Percentiles rank a stretch among this genome's conserved stretches.
Conservation (phyloP, 2,113 vertebrate species). For the Antigone vipio region DNA sequence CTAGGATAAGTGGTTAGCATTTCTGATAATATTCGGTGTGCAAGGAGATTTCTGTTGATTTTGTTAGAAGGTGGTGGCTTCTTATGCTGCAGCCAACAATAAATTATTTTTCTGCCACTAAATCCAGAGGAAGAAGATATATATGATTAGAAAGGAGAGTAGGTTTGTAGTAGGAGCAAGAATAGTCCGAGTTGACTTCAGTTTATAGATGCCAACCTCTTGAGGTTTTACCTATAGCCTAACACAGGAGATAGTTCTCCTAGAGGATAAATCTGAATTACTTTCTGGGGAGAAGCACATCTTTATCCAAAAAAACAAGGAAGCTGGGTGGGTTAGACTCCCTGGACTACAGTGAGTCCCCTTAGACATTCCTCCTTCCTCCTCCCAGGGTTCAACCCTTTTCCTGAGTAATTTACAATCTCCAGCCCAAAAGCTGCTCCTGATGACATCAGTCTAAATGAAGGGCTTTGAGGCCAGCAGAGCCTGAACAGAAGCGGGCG, state of each 20-base stretch:
- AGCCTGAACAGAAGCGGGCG: rapidly evolving
- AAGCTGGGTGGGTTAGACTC: neutral
- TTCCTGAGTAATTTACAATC: neutral
- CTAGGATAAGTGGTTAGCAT: neutral
- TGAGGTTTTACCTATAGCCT: neutral
- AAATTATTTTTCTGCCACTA: neutral
- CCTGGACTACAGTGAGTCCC: neutral
- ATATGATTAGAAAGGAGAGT: neutral
- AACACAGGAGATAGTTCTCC: neutral
- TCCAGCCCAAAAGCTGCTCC: neutral
- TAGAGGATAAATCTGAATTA: neutral
- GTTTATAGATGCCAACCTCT: neutral
- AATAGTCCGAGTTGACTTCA: neutral
- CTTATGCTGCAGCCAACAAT: neutral
- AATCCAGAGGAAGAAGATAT: neutral
- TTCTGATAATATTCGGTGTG: neutral
- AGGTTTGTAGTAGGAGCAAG: neutral
- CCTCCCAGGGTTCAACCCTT: neutral
- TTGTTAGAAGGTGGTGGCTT: neutral
- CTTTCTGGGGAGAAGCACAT: too few species aligned
- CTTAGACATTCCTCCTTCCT: neutral
- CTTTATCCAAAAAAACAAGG: rapidly evolving
- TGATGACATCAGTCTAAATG: neutral
- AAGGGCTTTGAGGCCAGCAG: neutral
- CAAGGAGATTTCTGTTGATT: neutral